Evolutionary conservation across 2,113 vertebrate genomes (phyloP).

Genomic region (Brachypteracias leptosomus): DNA sequence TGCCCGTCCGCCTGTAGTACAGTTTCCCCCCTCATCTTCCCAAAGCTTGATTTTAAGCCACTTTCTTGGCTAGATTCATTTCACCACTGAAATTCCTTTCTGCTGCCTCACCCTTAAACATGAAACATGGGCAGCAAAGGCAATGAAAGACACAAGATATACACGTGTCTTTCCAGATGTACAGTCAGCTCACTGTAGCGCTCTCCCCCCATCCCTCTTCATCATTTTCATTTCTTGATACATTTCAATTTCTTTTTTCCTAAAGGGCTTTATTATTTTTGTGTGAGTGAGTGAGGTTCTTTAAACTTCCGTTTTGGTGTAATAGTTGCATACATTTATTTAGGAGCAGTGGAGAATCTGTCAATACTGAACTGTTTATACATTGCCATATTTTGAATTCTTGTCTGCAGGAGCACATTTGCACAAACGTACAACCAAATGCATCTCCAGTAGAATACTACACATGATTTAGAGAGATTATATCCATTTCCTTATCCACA

Average conservation of each 20-base stretch:
- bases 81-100: slow-evolving; percentile 35
- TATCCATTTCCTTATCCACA: background rate
- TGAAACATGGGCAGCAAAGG: background rate
- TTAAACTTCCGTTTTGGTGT: background rate
- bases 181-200: background rate
- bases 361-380: background rate
- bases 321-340: background rate
- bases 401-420: background rate
- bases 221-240: background rate
- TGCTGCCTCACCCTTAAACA: background rate
- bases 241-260: background rate
- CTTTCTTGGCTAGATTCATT: background rate
- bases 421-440: background rate
- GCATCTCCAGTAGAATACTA: background rate
- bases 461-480: background rate
- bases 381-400: background rate
- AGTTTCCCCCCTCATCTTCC: background rate
- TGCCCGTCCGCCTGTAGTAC: slow-evolving; percentile 16
- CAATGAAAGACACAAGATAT: background rate
- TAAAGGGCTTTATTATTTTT: background rate
- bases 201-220: background rate
- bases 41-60: background rate
- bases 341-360: background rate
- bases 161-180: background rate
- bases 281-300: background rate